These are phyloP conservation scores for Pangasius macronema DNA, from an alignment of 2,797 vertebrate genomes.

Conservation along the genomic window DNA sequence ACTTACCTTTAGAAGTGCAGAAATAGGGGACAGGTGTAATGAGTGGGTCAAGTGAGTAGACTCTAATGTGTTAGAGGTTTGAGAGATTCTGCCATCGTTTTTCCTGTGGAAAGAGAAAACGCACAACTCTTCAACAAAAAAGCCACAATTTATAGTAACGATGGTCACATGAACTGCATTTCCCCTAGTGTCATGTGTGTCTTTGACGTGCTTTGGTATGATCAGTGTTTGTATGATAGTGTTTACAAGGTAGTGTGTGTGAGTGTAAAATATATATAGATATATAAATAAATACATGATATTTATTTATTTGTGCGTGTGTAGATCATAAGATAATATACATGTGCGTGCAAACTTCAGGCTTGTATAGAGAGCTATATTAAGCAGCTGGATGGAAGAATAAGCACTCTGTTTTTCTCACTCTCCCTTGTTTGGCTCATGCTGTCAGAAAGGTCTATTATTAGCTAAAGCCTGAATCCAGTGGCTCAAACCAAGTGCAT, in stretches of 20 bases:
- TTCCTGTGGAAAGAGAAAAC: constrained; percentile 72
- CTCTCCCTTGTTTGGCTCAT: not conserved
- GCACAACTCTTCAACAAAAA: constrained; percentile 13
- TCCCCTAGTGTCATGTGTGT: not conserved
- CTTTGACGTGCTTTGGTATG: not conserved
- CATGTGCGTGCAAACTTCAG: not conserved
- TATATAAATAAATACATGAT: not conserved
- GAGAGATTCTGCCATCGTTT: constrained; percentile 77
- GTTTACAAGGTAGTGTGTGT: not conserved
- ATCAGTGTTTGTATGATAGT: not conserved
- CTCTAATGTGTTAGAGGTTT: constrained; percentile 76
- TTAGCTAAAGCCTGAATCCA: constrained; percentile 39
- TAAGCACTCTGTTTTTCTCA: constrained; percentile 19
- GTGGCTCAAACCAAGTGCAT: constrained; percentile 32
- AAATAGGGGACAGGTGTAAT: constrained; percentile 59
- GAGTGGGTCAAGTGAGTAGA: constrained; percentile 55
- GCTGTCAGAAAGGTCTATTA: constrained; percentile 40
- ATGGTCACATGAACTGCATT: not conserved
- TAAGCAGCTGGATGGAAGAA: constrained; percentile 9
- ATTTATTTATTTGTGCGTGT: not conserved
- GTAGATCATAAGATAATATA: not conserved
- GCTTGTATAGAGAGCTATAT: not conserved
- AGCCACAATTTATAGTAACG: not conserved
- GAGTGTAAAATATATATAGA: no score
- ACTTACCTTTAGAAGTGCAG: constrained; percentile 74